Base-by-base conservation (phyloP, 2,888 invertebrate species). In the Agrochola macilenta region DNA sequence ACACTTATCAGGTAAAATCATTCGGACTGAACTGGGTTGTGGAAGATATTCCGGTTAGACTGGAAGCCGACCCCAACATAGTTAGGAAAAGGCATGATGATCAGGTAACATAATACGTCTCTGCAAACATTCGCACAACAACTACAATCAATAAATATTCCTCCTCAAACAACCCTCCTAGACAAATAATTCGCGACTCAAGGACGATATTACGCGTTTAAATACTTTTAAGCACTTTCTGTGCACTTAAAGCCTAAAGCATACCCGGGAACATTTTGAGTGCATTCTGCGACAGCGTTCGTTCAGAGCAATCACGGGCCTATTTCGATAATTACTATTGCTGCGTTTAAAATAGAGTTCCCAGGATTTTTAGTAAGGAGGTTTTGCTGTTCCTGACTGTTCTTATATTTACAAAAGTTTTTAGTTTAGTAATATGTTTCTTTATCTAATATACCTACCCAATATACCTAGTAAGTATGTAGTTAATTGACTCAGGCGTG, bases 321-420 rank as follows among this genome's bases (percentile, higher is more conserved):
- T 84, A 84, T 87, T 87, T 84, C 88, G 81, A 88, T 88, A 87
- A 88, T 84, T 80, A 82, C 81, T 80, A 78, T 83, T 61, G 83
- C 78, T 76, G 82, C 83, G 74, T 76, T 87, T 82, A 86, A 78
- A 87, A 69, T 72, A 71, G 30, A 70, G 73, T 68, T 74, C 60
- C 75, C 20, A 64, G 75, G 79, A 69, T 75, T 75, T 78, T 73
- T 70, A 7, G n/a, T 74, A 35, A 46, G 7, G 35, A 61, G 5
- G 39, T 35, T 49, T 78, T 46, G 12, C 26, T 54, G 9, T 71
- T 71, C 20, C 30, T 46, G 43, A 46, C 12, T 46, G n/a, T 49
- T 26, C 14, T 26, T 49, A 9, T 52, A 17, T 60, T 30, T 60
- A 3, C 30, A 60, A 60, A 60, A 3, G 17, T 39, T 35, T 63